Percentiles rank a stretch among this genome's conserved stretches.
These are phyloP conservation scores for Mnemiopsis leidyi DNA, from an alignment of 37 sponge, comb jelly and placozoan genomes.

Conservation along the genomic window DNA sequence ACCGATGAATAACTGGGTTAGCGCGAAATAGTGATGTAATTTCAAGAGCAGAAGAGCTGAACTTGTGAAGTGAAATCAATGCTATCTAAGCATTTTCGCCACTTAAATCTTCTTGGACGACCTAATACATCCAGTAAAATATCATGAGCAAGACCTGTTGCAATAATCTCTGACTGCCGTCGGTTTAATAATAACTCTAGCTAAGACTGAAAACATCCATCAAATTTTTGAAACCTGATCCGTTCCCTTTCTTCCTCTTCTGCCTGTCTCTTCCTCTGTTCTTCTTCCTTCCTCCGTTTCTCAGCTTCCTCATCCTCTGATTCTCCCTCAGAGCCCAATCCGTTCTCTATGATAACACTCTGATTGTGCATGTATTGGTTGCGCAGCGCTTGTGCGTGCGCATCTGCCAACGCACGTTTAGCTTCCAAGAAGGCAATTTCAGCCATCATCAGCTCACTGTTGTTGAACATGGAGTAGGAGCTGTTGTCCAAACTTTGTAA, in stretches of 20 bases:
- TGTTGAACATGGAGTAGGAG: conserved; percentile 61
- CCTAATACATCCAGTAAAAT: too few species aligned
- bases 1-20: too few species aligned
- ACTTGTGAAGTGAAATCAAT: too few species aligned
- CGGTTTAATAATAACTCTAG: too few species aligned
- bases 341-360: conserved; percentile 38
- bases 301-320: conserved; percentile 17
- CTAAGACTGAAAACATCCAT: too few species aligned
- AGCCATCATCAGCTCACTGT: conserved; percentile 61
- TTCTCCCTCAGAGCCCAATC: conserved; percentile 2
- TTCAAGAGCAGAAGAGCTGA: too few species aligned
- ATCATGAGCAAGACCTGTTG: too few species aligned
- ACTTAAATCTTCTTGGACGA: too few species aligned
- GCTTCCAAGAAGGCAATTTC: conserved; percentile 58
- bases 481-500: conserved; percentile 54
- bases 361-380: conserved; percentile 45
- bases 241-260: conserved; percentile 13
- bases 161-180: too few species aligned
- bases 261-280: not conserved
- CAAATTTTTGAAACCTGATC: conserved; percentile 32
- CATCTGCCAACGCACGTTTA: conserved; percentile 35
- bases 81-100: too few species aligned
- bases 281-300: conserved; percentile 36
- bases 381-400: conserved; percentile 53
- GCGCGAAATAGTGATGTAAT: too few species aligned